Evolutionary conservation across 2,888 invertebrate species (phyloP).

Genomic region (Drosophila aldrichi): DNA sequence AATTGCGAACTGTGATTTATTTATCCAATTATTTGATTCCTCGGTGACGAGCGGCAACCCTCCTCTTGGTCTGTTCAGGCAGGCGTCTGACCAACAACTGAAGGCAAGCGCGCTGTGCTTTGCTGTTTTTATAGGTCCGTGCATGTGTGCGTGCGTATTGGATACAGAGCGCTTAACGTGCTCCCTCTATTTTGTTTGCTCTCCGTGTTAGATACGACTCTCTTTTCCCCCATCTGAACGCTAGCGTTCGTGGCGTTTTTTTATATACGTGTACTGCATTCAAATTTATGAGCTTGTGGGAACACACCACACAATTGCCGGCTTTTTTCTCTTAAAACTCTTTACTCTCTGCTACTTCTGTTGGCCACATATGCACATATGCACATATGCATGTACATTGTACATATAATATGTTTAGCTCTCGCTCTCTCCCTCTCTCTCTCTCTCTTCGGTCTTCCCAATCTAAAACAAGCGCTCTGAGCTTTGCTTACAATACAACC

Average conservation of each 20-base stretch:
- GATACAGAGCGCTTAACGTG: neutral
- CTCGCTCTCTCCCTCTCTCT: no score
- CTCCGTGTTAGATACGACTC: neutral
- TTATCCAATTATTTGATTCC: conserved; percentile 3
- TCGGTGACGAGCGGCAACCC: neutral
- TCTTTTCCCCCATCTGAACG: neutral
- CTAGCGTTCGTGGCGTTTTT: neutral
- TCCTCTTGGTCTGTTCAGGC: conserved; percentile 11
- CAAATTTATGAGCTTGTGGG: neutral
- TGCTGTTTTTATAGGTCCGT: conserved; percentile 27
- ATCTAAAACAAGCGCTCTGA: no score
- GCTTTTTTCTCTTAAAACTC: neutral
- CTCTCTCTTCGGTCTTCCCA: no score
- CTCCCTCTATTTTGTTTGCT: conserved; percentile 11
- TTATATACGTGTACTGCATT: no score
- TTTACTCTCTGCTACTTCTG: neutral
- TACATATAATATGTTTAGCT: no score
- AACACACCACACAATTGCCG: neutral
- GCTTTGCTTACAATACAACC: no score
- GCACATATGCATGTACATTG: no score
- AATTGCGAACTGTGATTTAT: conserved; percentile 2
- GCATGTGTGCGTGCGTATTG: neutral
- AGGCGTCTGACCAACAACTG: conserved; percentile 45
- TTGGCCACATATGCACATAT: no score
- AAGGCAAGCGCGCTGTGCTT: conserved; percentile 25